These are phyloP conservation scores for Sclerurus mexicanus DNA, from an alignment of 2,113 vertebrate genomes.

Conservation along the genomic window DNA sequence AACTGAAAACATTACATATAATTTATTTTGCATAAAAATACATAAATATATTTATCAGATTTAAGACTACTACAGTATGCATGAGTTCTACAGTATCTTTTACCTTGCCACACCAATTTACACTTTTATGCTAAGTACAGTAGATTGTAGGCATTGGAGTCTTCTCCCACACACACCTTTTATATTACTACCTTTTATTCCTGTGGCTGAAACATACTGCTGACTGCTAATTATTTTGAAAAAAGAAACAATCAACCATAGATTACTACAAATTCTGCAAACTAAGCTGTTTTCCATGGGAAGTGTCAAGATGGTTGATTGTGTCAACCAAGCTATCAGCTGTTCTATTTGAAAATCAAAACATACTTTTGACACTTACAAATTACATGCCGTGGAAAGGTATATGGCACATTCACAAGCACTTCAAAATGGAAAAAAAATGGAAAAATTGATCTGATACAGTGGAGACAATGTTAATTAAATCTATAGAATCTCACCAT, in stretches of 20 bases:
- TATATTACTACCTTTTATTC: too few relatives aligned
- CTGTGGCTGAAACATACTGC: too few relatives aligned
- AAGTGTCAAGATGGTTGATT: background rate
- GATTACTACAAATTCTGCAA: background rate
- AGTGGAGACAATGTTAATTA: background rate
- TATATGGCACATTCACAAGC: background rate
- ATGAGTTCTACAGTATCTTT: background rate
- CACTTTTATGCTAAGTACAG: background rate
- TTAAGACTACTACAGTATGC: background rate
- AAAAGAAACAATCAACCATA: background rate
- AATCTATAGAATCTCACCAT: background rate
- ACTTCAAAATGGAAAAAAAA: background rate
- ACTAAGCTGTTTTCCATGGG: background rate
- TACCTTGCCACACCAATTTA: background rate
- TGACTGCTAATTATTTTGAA: background rate
- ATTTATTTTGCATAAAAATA: background rate
- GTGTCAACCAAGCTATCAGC: background rate
- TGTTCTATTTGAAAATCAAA: background rate
- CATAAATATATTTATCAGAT: background rate
- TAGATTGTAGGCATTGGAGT: too few relatives aligned
- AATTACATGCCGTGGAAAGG: background rate
- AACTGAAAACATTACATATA: background rate
- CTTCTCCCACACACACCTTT: too few relatives aligned
- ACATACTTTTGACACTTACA: background rate
- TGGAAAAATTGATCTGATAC: too few relatives aligned